These are phyloP conservation scores for Drosophila formosana DNA, from an alignment of 2,888 invertebrate species.

Conservation along the genomic window DNA sequence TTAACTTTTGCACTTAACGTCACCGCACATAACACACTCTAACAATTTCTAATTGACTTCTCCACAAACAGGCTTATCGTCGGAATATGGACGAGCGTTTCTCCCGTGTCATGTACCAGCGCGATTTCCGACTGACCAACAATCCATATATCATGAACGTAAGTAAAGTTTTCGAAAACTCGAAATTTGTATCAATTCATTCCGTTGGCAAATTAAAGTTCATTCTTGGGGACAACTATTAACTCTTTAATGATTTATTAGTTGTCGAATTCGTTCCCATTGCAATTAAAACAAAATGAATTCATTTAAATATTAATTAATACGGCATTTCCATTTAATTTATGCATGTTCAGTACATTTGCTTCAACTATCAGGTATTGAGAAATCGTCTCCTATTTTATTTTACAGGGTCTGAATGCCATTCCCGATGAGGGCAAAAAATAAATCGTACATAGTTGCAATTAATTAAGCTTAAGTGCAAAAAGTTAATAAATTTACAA, in stretches of 20 bases:
- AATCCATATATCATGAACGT: conserved; percentile 88
- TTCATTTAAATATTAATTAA: not conserved
- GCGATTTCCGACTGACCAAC: conserved; percentile 88
- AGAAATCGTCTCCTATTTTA: conserved; percentile 35
- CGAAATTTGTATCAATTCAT: not conserved
- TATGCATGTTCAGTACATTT: conserved; percentile 12
- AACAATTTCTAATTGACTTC: conserved; percentile 51
- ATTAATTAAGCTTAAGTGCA: conserved; percentile 70
- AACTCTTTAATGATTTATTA: not conserved
- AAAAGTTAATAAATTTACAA: conserved; percentile 69
- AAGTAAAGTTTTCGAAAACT: conserved; percentile 73
- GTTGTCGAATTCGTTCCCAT: not conserved
- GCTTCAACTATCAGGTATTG: conserved; percentile 27
- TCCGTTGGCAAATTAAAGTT: not conserved
- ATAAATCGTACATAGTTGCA: conserved; percentile 65
- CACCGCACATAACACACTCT: conserved; percentile 1
- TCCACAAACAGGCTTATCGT: conserved; percentile 86
- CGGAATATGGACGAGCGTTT: conserved; percentile 86
- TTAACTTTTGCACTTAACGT: conserved; percentile 5
- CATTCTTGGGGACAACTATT: not conserved
- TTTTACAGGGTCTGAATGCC: conserved; percentile 87
- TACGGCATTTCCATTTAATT: not conserved
- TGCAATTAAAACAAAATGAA: not conserved
- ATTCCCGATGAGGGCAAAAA: conserved; percentile 86
- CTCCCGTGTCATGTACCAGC: conserved; percentile 87